Conservation (phyloP, 2,888 invertebrate genomes). For the Rhabditoides inermis region DNA sequence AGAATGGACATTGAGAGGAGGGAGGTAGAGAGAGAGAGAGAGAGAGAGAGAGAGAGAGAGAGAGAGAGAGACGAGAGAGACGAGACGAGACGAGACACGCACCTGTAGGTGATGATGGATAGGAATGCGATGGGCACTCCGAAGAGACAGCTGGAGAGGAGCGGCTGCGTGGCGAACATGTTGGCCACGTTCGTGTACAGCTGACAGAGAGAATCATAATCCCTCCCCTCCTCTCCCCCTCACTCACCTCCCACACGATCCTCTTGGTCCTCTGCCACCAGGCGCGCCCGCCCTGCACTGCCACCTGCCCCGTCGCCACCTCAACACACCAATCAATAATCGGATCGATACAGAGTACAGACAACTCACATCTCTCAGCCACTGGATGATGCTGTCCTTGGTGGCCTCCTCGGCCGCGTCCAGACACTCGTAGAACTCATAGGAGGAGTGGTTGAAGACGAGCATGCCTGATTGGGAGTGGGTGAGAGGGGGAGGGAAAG, state of each 20-base stretch:
- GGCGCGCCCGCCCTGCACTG: too few relatives aligned
- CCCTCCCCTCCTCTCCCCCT: too few relatives aligned
- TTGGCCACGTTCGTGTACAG: conserved; percentile 32
- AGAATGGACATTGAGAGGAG: too few relatives aligned
- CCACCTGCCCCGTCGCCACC: too few relatives aligned
- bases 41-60: too few relatives aligned
- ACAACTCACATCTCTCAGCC: too few relatives aligned
- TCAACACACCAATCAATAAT: neutral
- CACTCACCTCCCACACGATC: conserved; percentile 15
- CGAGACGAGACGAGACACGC: too few relatives aligned
- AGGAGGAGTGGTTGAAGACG: conserved; percentile 82
- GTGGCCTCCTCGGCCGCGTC: conserved; percentile 71
- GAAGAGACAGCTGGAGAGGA: conserved; percentile 82
- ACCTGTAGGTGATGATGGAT: conserved; percentile 78
- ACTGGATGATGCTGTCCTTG: conserved; percentile 52
- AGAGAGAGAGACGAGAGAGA: too few relatives aligned
- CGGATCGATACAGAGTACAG: too few relatives aligned
- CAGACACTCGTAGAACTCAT: conserved; percentile 82
- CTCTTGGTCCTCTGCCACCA: conserved; percentile 14
- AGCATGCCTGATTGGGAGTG: conserved; percentile 68
- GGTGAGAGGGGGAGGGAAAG: too few relatives aligned
- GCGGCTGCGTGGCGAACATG: conserved; percentile 60
- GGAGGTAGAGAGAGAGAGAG: too few relatives aligned
- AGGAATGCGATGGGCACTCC: conserved; percentile 87
- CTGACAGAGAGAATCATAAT: neutral